These are phyloP conservation scores for Oedothorax gibbosus DNA, from an alignment of 1,140 invertebrate genomes.

Conservation along the genomic window DNA sequence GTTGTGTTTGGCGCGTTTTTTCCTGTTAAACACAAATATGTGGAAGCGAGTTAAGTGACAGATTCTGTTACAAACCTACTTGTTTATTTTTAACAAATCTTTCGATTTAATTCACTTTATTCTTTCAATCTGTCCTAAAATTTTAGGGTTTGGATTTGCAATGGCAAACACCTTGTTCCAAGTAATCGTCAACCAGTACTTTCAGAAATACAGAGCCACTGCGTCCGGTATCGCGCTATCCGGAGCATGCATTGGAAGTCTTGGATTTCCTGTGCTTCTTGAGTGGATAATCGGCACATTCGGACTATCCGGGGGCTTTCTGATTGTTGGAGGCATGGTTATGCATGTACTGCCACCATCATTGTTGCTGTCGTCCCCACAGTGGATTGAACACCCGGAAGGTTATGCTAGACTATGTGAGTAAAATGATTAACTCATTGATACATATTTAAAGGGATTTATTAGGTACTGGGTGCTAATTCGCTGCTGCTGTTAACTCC, in stretches of 20 bases:
- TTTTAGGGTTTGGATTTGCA: slow-evolving; percentile 37
- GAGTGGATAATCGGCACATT: slow-evolving; percentile 62
- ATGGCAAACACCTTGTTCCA: slow-evolving; percentile 44
- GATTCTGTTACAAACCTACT: too few relatives aligned
- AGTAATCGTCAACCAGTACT: slow-evolving; percentile 60
- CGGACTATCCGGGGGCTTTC: slow-evolving; percentile 67
- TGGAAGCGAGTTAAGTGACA: too few relatives aligned
- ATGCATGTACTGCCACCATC: slow-evolving; percentile 85
- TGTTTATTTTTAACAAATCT: too few relatives aligned
- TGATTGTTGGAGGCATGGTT: slow-evolving; percentile 83
- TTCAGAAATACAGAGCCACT: slow-evolving; percentile 48
- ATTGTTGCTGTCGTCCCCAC: slow-evolving; percentile 77
- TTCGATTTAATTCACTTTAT: too few relatives aligned
- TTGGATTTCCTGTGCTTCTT: slow-evolving; percentile 66
- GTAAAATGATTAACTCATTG: background rate
- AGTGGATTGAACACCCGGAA: slow-evolving; percentile 31
- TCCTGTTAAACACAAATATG: too few relatives aligned
- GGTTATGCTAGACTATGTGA: slow-evolving; percentile 19
- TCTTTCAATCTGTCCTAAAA: background rate
- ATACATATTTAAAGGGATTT: background rate
- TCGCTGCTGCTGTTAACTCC: too few relatives aligned
- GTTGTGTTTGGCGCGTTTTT: too few relatives aligned
- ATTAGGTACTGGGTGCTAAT: too few relatives aligned
- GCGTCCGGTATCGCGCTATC: slow-evolving; percentile 65
- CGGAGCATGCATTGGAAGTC: slow-evolving; percentile 67